Conservation (phyloP, 2,113 vertebrate species). For the Platysternon megacephalum region DNA sequence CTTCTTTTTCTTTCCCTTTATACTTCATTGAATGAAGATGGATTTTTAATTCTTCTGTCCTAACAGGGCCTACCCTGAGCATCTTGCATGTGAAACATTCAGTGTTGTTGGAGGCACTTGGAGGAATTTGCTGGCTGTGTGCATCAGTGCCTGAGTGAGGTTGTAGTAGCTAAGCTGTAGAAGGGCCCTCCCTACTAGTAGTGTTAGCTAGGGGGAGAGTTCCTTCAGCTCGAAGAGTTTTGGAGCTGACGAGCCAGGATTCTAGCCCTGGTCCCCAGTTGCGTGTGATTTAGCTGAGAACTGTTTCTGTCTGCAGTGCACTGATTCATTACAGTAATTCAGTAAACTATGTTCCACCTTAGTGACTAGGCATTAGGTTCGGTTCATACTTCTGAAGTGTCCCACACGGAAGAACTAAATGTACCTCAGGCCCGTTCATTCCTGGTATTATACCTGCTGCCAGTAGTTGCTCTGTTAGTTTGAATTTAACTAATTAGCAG, state of each 20-base stretch:
- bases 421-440: fast-evolving
- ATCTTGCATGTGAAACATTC: background rate
- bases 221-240: background rate
- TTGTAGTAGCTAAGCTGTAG: background rate
- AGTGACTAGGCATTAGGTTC: background rate
- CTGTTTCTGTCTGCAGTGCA: background rate
- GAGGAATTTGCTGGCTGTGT: background rate
- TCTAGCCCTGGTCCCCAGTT: background rate
- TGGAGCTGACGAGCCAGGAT: background rate
- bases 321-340: background rate
- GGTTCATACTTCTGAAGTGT: background rate
- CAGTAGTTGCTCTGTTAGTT: background rate
- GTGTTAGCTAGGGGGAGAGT: too few species aligned
- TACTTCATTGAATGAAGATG: background rate
- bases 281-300: background rate
- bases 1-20: background rate
- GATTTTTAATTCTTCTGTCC: background rate
- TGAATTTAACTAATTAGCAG: background rate
- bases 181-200: background rate
- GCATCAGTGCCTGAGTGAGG: background rate
- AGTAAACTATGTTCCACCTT: background rate
- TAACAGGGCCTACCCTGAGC: background rate
- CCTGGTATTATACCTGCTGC: background rate
- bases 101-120: background rate
- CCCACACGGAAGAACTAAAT: background rate